Percentiles rank a stretch among this genome's conserved stretches.
Evolutionary conservation across 2,113 vertebrate genomes (phyloP).

Genomic region (Chionomys nivalis): DNA sequence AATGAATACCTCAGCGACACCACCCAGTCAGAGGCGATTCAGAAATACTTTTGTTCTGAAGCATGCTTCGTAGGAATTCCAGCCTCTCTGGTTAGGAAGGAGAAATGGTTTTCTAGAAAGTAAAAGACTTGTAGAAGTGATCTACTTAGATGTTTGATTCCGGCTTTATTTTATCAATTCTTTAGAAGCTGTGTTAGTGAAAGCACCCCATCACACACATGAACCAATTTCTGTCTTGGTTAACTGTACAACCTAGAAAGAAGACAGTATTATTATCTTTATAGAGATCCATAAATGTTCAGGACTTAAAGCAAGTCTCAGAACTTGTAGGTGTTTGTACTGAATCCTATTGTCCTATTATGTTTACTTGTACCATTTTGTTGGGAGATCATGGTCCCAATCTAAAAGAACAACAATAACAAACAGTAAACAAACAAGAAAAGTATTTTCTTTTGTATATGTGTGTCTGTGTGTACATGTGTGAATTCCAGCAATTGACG

Average conservation of each 20-base stretch:
- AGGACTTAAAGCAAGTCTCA: constrained; percentile 26
- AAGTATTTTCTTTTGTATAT: not conserved
- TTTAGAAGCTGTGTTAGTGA: not conserved
- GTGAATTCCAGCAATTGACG: not conserved
- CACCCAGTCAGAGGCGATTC: not conserved
- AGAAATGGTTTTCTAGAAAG: constrained; percentile 2
- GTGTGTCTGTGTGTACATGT: not conserved
- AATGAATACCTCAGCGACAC: not conserved
- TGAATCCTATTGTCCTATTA: constrained; percentile 1
- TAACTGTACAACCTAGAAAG: not conserved
- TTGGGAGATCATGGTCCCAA: not conserved
- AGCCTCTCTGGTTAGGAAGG: not conserved
- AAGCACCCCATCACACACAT: not conserved
- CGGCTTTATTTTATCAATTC: not conserved
- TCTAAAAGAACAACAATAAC: not conserved
- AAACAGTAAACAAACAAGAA: not conserved
- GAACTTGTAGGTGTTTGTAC: not conserved
- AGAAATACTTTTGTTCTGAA: constrained; percentile 1
- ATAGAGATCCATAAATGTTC: not conserved
- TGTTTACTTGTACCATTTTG: constrained; percentile 29
- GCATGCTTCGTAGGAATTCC: not conserved
- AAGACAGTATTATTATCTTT: not conserved
- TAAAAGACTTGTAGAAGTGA: not conserved
- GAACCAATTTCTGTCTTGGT: constrained; percentile 14
- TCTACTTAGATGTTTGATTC: constrained; percentile 13